Base-by-base conservation (phyloP, 2,888 invertebrate species). In the Kryphioiulus occultus region DNA sequence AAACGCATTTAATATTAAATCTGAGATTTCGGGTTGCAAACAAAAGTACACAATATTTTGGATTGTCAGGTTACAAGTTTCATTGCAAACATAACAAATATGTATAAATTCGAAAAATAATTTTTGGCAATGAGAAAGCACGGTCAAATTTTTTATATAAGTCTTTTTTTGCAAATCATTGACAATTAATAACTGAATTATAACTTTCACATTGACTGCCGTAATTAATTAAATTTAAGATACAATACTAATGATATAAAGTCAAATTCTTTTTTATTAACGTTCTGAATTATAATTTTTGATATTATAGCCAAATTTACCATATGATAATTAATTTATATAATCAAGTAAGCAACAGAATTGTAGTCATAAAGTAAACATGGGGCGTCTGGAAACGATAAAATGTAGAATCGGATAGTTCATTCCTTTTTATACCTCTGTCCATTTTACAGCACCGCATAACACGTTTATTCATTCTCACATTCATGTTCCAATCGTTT, bases 291-390 rank as follows among this genome's bases (percentile, higher is more conserved):
- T 78, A 30, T 30, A 30, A 30, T 78, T 78, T 26, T 26, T 78
- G 78, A 78, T 26, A 78, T 68, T 68, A 68, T 78, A 78, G 78
- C 78, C 78, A 30, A 78, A 78, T 26, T 78, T 78, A 78, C 26
- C 78, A 12, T 12, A 44, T 78, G 9, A 78, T 78, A 12, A 78
- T 78, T 78, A 78, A 59, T n/a, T 59, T 59, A 78, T 78, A 68
- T 68, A 68, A 53, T 68, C 68, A 30, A 30, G 12, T 78, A 78
- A 78, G 30, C 30, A 78, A 78, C 78, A 78, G 30, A 78, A 15
- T 30, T 78, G 78, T 78, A 78, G 30, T 30, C 78, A 30, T 26
- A 78, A 78, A 78, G 78, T 78, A 78, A 78, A 78, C 30, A 68
- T 78, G 26, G 30, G 78, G 26, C 30, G 26, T 78, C 15, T 30